Percentiles rank a stretch among this genome's conserved stretches.
These are phyloP conservation scores for Pachycephus smyrnensis DNA, from an alignment of 2,888 invertebrate species.

Conservation along the genomic window DNA sequence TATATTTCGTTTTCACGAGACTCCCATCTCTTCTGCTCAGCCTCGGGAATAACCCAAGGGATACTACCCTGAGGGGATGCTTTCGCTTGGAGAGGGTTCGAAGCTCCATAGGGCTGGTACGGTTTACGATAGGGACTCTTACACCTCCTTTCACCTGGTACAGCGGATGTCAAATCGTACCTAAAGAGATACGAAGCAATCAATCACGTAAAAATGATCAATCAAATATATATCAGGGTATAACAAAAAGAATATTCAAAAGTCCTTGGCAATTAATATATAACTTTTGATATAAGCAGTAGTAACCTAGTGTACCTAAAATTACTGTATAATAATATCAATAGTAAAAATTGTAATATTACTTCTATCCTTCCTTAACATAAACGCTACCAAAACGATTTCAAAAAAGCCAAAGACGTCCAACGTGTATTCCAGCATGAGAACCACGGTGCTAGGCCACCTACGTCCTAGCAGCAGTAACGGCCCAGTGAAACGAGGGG, in stretches of 20 bases:
- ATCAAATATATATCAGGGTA: too few species aligned
- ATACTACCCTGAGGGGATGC: background rate
- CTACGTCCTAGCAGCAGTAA: conserved; percentile 11
- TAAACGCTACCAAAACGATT: background rate
- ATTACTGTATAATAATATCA: background rate
- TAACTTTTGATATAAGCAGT: background rate
- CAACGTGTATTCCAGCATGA: background rate
- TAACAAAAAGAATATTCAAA: too few species aligned
- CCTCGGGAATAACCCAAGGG: background rate
- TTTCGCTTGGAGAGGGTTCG: background rate
- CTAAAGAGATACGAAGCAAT: background rate
- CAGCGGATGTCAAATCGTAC: conserved; percentile 19
- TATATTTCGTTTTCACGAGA: background rate
- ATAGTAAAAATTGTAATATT: background rate
- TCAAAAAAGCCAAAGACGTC: background rate
- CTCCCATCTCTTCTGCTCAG: conserved; percentile 1
- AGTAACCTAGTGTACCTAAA: background rate
- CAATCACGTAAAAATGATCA: background rate
- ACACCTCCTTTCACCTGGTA: conserved; percentile 14
- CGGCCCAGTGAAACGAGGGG: conserved; percentile 9
- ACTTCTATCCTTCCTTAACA: background rate
- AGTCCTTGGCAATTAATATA: too few species aligned
- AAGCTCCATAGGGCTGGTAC: background rate
- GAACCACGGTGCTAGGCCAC: conserved; percentile 12
- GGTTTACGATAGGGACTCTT: conserved; percentile 19